Conservation (phyloP, 2,797 vertebrate species). For the Anableps anableps region DNA sequence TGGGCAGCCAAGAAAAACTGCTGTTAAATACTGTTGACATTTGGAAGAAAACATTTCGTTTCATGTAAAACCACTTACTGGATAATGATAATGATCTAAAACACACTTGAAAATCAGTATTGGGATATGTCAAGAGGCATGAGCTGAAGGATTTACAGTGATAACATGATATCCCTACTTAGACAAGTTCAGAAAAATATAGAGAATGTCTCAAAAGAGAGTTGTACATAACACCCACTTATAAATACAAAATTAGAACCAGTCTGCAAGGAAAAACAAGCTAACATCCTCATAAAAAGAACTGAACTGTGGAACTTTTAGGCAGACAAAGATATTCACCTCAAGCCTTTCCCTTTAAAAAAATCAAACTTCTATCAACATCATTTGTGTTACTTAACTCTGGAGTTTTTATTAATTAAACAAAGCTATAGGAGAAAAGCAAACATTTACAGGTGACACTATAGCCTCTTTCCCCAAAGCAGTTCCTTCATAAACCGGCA, state of each 20-base stretch:
- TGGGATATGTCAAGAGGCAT: slow-evolving; percentile 3
- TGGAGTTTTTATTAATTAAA: no score
- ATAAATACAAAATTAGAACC: not conserved
- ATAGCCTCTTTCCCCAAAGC: not conserved
- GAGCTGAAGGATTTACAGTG: slow-evolving; percentile 1
- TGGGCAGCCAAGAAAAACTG: slow-evolving; percentile 6
- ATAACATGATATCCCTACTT: not conserved
- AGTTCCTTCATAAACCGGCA: not conserved
- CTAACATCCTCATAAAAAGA: not conserved
- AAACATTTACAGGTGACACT: not conserved
- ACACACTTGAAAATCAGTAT: not conserved
- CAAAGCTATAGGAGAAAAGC: not conserved
- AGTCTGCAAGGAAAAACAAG: not conserved
- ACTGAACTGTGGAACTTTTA: not conserved
- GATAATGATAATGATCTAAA: not conserved
- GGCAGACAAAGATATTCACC: not conserved
- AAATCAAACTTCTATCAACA: not conserved
- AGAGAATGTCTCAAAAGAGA: not conserved
- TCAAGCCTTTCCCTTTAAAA: not conserved
- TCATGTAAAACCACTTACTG: not conserved
- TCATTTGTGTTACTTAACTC: not conserved
- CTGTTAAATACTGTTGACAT: slow-evolving; percentile 4
- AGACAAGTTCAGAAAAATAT: not conserved
- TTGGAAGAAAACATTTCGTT: not conserved
- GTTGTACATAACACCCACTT: not conserved